Evolutionary conservation across 2,797 vertebrate genomes (phyloP).

Genomic region (Austrolebias charrua): DNA sequence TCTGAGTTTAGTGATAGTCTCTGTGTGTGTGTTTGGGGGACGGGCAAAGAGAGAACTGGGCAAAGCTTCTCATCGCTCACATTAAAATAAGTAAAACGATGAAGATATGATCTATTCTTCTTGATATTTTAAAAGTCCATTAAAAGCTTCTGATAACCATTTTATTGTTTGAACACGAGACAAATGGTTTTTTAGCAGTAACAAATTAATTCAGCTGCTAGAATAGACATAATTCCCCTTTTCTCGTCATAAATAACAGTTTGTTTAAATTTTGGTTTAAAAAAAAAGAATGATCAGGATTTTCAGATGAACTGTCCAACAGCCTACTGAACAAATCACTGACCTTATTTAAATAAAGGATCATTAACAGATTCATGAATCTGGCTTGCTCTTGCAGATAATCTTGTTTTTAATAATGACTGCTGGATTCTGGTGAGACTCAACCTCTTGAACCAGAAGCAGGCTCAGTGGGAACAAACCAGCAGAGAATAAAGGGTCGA

Average conservation of each 20-base stretch:
- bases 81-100: too few relatives aligned
- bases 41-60: too few relatives aligned
- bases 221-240: too few relatives aligned
- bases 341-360: slow-evolving; percentile 3
- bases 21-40: slow-evolving; percentile 4
- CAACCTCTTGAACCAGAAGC: not conserved
- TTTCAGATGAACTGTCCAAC: not conserved
- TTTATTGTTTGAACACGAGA: too few relatives aligned
- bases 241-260: not conserved
- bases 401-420: too few relatives aligned
- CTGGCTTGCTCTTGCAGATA: not conserved
- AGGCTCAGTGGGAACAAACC: slow-evolving; percentile 22
- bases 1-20: slow-evolving; percentile 23
- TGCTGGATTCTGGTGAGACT: too few relatives aligned
- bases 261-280: slow-evolving; percentile 5
- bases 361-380: slow-evolving; percentile 8
- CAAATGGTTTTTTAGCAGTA: too few relatives aligned
- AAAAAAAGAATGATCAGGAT: not conserved
- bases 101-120: too few relatives aligned
- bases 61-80: too few relatives aligned
- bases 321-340: not conserved
- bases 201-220: too few relatives aligned
- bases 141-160: too few relatives aligned
- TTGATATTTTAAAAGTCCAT: too few relatives aligned
- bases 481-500: slow-evolving; percentile 24